Percentiles rank a stretch among this genome's conserved stretches.
phyloP scores from a whole-genome alignment of 2,797 vertebrate genomes.

The Atherinosoma microstoma region DNA sequence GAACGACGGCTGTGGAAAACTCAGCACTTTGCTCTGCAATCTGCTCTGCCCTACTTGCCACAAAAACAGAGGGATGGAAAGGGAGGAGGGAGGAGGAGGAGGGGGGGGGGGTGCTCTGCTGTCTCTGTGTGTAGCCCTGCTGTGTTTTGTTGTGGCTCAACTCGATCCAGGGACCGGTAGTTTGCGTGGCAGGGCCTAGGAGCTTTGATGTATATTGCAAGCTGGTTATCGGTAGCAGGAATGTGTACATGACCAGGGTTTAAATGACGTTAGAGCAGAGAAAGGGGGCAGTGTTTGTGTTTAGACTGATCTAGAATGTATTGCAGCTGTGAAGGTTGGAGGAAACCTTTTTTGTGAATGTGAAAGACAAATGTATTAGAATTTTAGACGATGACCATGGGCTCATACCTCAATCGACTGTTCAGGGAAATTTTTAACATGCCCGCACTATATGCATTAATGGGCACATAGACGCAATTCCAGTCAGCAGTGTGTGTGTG shows the following conservation, averaged over 20 bases:
- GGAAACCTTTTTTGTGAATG: constrained; percentile 42
- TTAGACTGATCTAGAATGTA: constrained; percentile 51
- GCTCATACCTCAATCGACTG: constrained; percentile 37
- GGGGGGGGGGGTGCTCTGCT: constrained; percentile 28
- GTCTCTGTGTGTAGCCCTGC: constrained; percentile 30
- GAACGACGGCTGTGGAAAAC: constrained; percentile 72
- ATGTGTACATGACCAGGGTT: constrained; percentile 35
- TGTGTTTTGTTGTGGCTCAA: constrained; percentile 60
- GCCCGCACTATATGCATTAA: constrained; percentile 3
- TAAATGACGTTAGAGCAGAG: constrained; percentile 41
- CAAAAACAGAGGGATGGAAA: constrained; percentile 51
- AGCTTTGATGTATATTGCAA: constrained; percentile 43
- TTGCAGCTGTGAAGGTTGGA: constrained; percentile 49
- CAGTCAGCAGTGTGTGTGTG: constrained; percentile 60
- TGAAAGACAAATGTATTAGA: constrained; percentile 45
- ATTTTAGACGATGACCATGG: constrained; percentile 32
- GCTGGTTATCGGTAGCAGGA: constrained; percentile 43
- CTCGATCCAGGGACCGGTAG: constrained; percentile 39
- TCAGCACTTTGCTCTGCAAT: constrained; percentile 77
- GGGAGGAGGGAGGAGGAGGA: neutral
- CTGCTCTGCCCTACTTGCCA: constrained; percentile 78
- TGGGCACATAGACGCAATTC: constrained; percentile 19
- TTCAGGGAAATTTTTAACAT: constrained; percentile 14
- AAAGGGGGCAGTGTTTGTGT: constrained; percentile 3
- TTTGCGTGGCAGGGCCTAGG: constrained; percentile 39